phyloP scores from a whole-genome alignment of 2,797 vertebrate species.

The Characodon lateralis region DNA sequence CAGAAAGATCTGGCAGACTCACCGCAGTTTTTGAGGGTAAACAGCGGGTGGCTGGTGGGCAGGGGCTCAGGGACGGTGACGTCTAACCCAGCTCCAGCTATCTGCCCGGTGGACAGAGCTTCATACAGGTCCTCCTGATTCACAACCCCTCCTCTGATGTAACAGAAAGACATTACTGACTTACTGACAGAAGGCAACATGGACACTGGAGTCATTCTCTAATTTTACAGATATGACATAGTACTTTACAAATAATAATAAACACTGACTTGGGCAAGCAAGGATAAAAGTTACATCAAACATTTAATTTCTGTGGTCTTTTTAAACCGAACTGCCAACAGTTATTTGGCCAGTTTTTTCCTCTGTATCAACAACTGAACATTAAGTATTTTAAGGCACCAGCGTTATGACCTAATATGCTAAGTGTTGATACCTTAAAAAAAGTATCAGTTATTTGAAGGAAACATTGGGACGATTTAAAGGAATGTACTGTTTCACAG shows the following conservation, averaged over 20 bases:
- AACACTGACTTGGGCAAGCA: neutral
- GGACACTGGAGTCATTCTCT: neutral
- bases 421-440: no score
- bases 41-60: conserved; percentile 77
- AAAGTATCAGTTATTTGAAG: no score
- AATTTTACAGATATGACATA: neutral
- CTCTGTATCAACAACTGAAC: no score
- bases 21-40: conserved; percentile 82
- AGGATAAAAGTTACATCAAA: neutral
- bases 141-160: conserved; percentile 78
- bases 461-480: no score
- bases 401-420: no score
- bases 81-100: conserved; percentile 78
- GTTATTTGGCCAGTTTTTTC: no score
- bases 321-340: no score
- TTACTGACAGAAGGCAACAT: neutral
- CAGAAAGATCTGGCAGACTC: conserved; percentile 28
- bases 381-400: no score
- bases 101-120: conserved; percentile 75
- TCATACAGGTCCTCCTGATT: conserved; percentile 82
- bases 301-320: neutral
- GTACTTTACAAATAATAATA: neutral
- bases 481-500: no score
- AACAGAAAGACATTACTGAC: conserved; percentile 10
- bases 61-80: conserved; percentile 82